Evolutionary conservation across 2,797 vertebrate genomes (phyloP).

Genomic region (Hozukius guyotensis): DNA sequence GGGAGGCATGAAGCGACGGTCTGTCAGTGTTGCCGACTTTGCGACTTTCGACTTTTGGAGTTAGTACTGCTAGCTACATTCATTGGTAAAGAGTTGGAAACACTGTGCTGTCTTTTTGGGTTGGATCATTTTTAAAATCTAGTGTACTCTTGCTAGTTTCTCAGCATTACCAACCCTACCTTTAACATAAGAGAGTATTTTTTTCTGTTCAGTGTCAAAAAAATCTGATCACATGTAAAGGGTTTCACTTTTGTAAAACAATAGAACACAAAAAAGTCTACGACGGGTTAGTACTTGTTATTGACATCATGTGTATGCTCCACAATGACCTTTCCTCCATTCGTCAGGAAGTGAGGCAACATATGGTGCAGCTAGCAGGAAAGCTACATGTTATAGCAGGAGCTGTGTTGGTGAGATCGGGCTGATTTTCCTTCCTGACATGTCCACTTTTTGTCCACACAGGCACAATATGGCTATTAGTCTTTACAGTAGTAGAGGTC

Average conservation of each 20-base stretch:
- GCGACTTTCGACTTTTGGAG: too few relatives aligned
- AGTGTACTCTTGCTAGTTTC: neutral
- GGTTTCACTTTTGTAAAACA: neutral
- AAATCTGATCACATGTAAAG: neutral
- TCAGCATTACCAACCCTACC: too few relatives aligned
- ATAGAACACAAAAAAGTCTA: neutral
- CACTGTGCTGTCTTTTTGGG: too few relatives aligned
- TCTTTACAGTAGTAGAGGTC: neutral
- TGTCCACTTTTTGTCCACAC: conserved; percentile 3
- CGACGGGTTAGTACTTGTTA: neutral
- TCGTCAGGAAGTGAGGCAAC: conserved; percentile 38
- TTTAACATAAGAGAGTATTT: neutral
- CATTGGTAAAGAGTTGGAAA: too few relatives aligned
- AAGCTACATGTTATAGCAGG: conserved; percentile 13
- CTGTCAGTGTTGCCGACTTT: too few relatives aligned
- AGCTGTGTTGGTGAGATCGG: conserved; percentile 40
- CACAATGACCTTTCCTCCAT: conserved; percentile 41
- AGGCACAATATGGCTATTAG: neutral
- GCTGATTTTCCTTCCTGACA: conserved; percentile 34
- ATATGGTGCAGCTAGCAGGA: conserved; percentile 2
- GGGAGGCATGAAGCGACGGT: too few relatives aligned
- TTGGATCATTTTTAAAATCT: too few relatives aligned
- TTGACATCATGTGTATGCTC: neutral
- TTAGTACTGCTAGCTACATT: neutral
- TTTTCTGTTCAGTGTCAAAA: neutral